Base-by-base conservation (phyloP, 2,888 invertebrate species). In the Coelinius sp. region DNA sequence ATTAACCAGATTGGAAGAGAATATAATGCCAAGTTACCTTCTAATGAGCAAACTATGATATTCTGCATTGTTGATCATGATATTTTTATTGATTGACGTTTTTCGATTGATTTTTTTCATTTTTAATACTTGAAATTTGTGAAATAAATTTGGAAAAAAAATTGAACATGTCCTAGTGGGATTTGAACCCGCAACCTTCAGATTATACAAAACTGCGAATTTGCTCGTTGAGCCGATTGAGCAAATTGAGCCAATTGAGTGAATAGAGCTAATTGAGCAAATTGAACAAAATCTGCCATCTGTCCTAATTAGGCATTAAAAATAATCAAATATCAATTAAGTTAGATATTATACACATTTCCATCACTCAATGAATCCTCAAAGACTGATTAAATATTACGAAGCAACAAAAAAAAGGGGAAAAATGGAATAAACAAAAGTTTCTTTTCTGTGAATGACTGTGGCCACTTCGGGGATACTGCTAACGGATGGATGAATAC, bases 1-100 rank as follows among this genome's bases (percentile, higher is more conserved):
- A 86, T 85, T 85, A 83, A 84, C 82, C 82, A 82, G 81, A 82
- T 82, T 84, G 80, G 80, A 79, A 53, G 79, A 83, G 80, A 83
- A 77, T 78, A 74, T 53, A 76, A 77, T 14, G 31, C 41, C 44
- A 49, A 56, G 59, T 68, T 24, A n/a, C 8, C n/a, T 12, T 41
- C 41, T 56, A 27, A 59, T 44, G 68, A 56, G 44, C 41, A 44
- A 68, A 41, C 41, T 10, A 41, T 41, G 10, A 12, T 41, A 10
- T 41, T 10, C 41, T 5, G 41, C 4, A 12, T 41, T 12, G 41
- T 0, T 41, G 41, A 2, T 1, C 2, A n/a, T n/a, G 41, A 5
- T 10, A 2, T 10, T 10, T 38, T 38, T 38, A n/a, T 38, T 5
- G 5, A 2, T 38, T 10, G 12, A 10, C 2, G 38, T 27, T 35